Evolutionary conservation across 2,888 invertebrate genomes (phyloP).

Genomic region (Drosophila multiciliata): DNA sequence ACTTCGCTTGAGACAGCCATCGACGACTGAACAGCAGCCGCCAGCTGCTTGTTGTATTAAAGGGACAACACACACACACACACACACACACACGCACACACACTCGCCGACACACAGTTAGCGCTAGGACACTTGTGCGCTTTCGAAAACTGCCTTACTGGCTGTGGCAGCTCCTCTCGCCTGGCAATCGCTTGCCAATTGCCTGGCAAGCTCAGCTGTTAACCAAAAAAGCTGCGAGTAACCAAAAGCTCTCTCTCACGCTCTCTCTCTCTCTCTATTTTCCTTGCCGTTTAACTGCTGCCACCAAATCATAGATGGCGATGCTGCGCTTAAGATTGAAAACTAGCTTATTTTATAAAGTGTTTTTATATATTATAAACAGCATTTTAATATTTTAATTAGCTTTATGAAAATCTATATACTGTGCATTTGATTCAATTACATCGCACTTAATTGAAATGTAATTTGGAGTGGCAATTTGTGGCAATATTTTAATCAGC

Average conservation of each 20-base stretch:
- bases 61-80: constrained; percentile 42
- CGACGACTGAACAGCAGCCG: constrained; percentile 74
- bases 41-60: constrained; percentile 65
- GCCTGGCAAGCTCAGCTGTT: constrained; percentile 62
- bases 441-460: not conserved
- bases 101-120: constrained; percentile 25
- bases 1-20: constrained; percentile 77
- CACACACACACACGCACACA: not conserved
- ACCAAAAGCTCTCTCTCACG: constrained; percentile 39
- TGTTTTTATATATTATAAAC: not conserved
- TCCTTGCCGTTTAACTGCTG: not conserved
- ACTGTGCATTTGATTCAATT: not conserved
- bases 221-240: constrained; percentile 43
- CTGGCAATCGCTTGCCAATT: constrained; percentile 52
- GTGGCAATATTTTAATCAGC: constrained; percentile 1
- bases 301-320: constrained; percentile 56
- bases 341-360: not conserved
- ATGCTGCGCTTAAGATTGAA: constrained; percentile 1
- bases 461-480: not conserved
- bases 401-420: not conserved
- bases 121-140: constrained; percentile 74
- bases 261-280: not conserved
- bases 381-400: not conserved
- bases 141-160: constrained; percentile 39
- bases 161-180: constrained; percentile 47